A percentile compares a stretch with the other conserved stretches of the same genome.
These are phyloP conservation scores for Argopecten irradians DNA, from an alignment of 1,140 invertebrate species.

Conservation along the genomic window DNA sequence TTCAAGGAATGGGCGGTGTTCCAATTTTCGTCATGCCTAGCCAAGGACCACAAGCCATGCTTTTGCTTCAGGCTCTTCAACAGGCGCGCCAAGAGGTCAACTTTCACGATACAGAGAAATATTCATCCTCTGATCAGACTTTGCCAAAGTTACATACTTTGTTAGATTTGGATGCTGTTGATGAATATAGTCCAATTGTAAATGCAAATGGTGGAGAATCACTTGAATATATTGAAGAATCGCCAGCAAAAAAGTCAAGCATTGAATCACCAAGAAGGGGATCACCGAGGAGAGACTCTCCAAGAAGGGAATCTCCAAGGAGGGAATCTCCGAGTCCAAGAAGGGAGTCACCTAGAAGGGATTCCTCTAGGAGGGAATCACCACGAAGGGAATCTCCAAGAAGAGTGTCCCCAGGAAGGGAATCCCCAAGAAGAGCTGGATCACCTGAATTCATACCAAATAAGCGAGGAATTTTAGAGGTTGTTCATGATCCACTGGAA, in stretches of 20 bases:
- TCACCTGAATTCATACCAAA: background rate
- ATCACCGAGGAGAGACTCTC: constrained; percentile 20
- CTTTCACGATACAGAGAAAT: constrained; percentile 50
- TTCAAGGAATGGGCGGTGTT: constrained; percentile 46
- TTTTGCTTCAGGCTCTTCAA: constrained; percentile 61
- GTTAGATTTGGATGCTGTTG: constrained; percentile 46
- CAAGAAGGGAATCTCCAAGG: constrained; percentile 5
- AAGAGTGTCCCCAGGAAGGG: background rate
- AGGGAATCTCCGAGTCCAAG: background rate
- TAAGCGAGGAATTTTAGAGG: constrained; percentile 42
- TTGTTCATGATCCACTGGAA: constrained; percentile 39
- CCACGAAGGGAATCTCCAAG: background rate
- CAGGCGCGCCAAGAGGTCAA: constrained; percentile 63
- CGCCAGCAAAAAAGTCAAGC: constrained; percentile 26
- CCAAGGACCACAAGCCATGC: constrained; percentile 53
- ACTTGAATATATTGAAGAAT: constrained; percentile 36
- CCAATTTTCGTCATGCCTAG: constrained; percentile 59
- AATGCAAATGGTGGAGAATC: constrained; percentile 19
- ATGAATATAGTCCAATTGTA: constrained; percentile 34
- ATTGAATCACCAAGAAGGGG: constrained; percentile 25
- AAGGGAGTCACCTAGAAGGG: background rate
- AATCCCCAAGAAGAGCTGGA: constrained; percentile 11
- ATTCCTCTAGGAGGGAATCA: background rate
- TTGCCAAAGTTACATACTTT: constrained; percentile 25
- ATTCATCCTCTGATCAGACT: constrained; percentile 34